These are phyloP conservation scores for Tetranychus piercei DNA, from an alignment of 2,888 invertebrate species.

Conservation along the genomic window DNA sequence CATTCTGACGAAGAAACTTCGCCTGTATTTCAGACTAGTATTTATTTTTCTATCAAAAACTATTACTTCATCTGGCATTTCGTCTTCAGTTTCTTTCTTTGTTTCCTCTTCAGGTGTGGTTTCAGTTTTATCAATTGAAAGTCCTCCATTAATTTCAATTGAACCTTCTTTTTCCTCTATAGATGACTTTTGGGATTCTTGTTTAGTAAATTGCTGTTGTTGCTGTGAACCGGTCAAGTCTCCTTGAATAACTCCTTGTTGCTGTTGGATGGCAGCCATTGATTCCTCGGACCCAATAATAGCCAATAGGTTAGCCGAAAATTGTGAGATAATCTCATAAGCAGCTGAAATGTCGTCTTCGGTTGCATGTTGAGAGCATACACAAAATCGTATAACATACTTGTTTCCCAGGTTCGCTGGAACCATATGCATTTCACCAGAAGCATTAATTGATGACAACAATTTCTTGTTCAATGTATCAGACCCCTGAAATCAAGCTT, in stretches of 20 bases:
- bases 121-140: neutral
- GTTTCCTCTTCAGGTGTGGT: constrained; percentile 19
- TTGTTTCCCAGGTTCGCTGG: constrained; percentile 73
- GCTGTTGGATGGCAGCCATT: no score
- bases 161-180: constrained; percentile 8
- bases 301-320: constrained; percentile 44
- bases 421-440: constrained; percentile 90
- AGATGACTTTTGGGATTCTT: no score
- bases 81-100: constrained; percentile 28
- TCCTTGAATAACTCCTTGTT: neutral
- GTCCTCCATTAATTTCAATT: no score
- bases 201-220: constrained; percentile 1
- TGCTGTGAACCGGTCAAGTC: neutral
- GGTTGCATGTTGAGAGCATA: constrained; percentile 70
- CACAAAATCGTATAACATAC: constrained; percentile 80
- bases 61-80: constrained; percentile 29
- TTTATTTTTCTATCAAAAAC: constrained; percentile 38
- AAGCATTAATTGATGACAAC: constrained; percentile 75
- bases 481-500: constrained; percentile 29
- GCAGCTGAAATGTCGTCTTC: constrained; percentile 48
- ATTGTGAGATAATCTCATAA: constrained; percentile 35
- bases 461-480: constrained; percentile 73
- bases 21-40: constrained; percentile 66
- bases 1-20: constrained; percentile 93
- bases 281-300: constrained; percentile 30